These are phyloP conservation scores for Eucidaris tribuloides DNA, from an alignment of 35 echinoderm and acorn worm species.

Conservation along the genomic window DNA sequence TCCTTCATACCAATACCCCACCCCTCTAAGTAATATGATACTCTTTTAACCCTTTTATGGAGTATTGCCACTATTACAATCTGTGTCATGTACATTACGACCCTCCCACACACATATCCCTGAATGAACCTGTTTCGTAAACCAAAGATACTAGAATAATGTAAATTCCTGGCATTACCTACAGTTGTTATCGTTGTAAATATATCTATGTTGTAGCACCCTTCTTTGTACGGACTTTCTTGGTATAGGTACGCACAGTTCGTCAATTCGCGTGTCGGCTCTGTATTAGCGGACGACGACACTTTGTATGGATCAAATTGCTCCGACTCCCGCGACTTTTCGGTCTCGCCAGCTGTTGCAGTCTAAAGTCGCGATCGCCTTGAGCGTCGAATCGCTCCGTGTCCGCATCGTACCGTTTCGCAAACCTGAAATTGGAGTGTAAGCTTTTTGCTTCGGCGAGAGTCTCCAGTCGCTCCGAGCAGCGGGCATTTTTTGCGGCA, in stretches of 20 bases:
- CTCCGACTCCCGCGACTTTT: constrained; percentile 83
- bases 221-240: constrained; percentile 89
- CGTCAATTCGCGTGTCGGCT: constrained; percentile 79
- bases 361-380: constrained; percentile 68
- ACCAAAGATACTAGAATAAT: too few species aligned
- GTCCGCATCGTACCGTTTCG: constrained; percentile 59
- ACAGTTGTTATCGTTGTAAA: too few species aligned
- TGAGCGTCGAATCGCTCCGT: constrained; percentile 61
- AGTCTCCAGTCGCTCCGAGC: constrained; percentile 77
- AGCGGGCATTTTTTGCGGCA: constrained; percentile 79
- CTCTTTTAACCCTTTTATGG: too few species aligned
- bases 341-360: constrained; percentile 91
- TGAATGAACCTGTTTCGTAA: too few species aligned
- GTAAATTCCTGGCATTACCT: too few species aligned
- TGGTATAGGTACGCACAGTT: constrained; percentile 87
- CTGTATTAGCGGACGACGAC: constrained; percentile 60
- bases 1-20: too few species aligned
- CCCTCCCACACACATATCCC: too few species aligned
- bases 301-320: constrained; percentile 97
- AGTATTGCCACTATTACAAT: too few species aligned
- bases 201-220: not conserved
- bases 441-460: constrained; percentile 69
- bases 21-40: too few species aligned
- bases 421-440: constrained; percentile 62
- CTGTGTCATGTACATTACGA: too few species aligned